phyloP scores from a whole-genome alignment of 2,888 invertebrate genomes.

The Drosophila merina region DNA sequence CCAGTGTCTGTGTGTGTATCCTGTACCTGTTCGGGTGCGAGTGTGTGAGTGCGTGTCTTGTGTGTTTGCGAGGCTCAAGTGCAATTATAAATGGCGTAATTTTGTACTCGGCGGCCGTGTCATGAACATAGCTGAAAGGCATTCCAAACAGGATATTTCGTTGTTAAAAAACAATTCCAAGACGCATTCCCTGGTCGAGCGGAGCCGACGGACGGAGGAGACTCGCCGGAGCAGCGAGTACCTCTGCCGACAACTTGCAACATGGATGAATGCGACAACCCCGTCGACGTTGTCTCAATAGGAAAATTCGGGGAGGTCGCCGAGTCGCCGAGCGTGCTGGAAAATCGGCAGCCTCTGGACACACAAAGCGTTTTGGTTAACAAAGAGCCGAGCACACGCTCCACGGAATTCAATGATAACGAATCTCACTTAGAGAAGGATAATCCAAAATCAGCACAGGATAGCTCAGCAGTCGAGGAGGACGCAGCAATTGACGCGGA shows the following conservation, averaged over 20 bases:
- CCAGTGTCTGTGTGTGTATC: constrained; percentile 25
- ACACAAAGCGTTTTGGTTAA: constrained; percentile 5
- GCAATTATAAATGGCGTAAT: constrained; percentile 77
- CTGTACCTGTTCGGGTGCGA: constrained; percentile 26
- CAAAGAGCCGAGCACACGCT: constrained; percentile 29
- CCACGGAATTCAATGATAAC: constrained; percentile 30
- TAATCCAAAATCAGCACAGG: constrained; percentile 24
- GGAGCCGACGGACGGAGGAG: constrained; percentile 47
- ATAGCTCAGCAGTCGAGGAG: constrained; percentile 48
- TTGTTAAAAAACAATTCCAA: constrained; percentile 26
- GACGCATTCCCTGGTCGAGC: constrained; percentile 29
- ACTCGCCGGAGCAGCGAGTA: constrained; percentile 77
- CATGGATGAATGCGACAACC: constrained; percentile 85
- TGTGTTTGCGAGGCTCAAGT: constrained; percentile 51
- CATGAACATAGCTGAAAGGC: constrained; percentile 56
- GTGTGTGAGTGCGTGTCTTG: constrained; percentile 28
- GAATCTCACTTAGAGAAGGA: constrained; percentile 27
- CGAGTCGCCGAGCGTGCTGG: constrained; percentile 18
- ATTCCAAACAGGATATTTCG: constrained; percentile 11
- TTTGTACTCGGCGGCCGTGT: constrained; percentile 56
- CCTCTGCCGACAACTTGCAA: constrained; percentile 78
- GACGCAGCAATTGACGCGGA: constrained; percentile 72
- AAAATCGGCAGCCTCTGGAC: constrained; percentile 6
- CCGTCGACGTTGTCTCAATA: constrained; percentile 82
- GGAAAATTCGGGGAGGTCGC: constrained; percentile 79